Evolutionary conservation across 2,797 vertebrate species (phyloP), one percentile per base, ranked within the genome.

Genomic region (Prunella strophiata): DNA sequence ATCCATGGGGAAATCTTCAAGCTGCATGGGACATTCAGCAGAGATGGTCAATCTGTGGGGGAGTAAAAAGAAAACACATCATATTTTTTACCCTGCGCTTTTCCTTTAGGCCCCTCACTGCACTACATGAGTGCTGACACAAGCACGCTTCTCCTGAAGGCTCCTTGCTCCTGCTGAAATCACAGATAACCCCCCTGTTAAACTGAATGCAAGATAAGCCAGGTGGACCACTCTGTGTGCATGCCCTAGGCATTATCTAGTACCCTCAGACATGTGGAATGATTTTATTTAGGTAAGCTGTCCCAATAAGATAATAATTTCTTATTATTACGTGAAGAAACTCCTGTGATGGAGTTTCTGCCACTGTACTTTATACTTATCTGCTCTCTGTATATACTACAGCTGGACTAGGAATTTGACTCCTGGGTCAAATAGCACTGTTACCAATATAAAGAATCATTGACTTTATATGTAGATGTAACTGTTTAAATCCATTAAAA

Each of bases 1-100:
- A 25, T 99, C 99, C 99, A 99, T 99, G 1, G 99, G 99, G 96
- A 99, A 99, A 85, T 99, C 99, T 97, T 99, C 99, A 73, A 99
- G 98, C 74, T 99, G 99, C 99, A 99, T 99, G 61, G 99, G 99
- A 78, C 99, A 99, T 93, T 99, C 99, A 9, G 99, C 99, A 84
- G 99, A 98, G 96, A 99, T 99, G 20, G 99, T 99, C 97, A 99
- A 85, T 96, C 99, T 99, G 98, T 51, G 94, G 88, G 61, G 62
- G 47, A 97, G 25, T 81, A 55, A 93, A 92, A 92, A 92, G 32
- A 94, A 93, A 93, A 91, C 16, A 63, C 13, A 27, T 65, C 0
- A 71, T 21, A 73, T 63, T 50, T 80, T 76, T n/a, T 32, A 18
- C 0, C 0, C 47, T 38, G 11, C 0, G 0, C 36, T 65, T 70